phyloP scores from a whole-genome alignment of 2,113 vertebrate species.

The Thamnophis sirtalis region DNA sequence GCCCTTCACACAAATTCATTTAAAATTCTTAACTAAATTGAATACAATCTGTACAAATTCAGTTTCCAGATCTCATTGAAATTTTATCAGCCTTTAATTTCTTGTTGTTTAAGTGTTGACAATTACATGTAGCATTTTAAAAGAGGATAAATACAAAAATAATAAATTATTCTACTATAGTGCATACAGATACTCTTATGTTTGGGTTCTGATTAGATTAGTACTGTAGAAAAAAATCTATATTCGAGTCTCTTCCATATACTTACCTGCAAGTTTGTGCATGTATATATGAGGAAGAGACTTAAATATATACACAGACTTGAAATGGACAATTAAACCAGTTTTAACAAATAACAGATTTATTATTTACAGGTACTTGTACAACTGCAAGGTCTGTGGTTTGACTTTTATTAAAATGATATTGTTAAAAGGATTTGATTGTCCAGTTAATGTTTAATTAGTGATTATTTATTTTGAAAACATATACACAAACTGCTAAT shows the following conservation, averaged over 20 bases:
- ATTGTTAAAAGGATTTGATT: constrained; percentile 3
- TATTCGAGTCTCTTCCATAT: background rate
- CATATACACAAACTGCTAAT: constrained; percentile 23
- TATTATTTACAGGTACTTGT: background rate
- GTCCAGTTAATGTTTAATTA: constrained; percentile 22
- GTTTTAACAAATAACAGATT: background rate
- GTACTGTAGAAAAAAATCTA: background rate
- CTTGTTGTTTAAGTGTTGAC: background rate
- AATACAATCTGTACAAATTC: background rate
- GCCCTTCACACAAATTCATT: background rate
- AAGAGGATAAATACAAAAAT: background rate
- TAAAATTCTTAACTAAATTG: background rate
- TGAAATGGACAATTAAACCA: background rate
- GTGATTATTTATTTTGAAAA: constrained; percentile 19
- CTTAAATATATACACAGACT: background rate
- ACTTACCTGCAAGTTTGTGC: background rate
- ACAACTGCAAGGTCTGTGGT: background rate
- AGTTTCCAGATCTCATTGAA: background rate
- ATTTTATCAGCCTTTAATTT: background rate
- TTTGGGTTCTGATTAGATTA: background rate
- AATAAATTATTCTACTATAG: background rate
- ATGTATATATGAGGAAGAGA: background rate
- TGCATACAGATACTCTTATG: background rate
- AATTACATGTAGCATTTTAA: background rate
- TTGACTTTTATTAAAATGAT: background rate